A percentile compares a stretch with the other conserved stretches of the same genome.
phyloP scores from a whole-genome alignment of 2,888 invertebrate genomes.

The Melieria picta region DNA sequence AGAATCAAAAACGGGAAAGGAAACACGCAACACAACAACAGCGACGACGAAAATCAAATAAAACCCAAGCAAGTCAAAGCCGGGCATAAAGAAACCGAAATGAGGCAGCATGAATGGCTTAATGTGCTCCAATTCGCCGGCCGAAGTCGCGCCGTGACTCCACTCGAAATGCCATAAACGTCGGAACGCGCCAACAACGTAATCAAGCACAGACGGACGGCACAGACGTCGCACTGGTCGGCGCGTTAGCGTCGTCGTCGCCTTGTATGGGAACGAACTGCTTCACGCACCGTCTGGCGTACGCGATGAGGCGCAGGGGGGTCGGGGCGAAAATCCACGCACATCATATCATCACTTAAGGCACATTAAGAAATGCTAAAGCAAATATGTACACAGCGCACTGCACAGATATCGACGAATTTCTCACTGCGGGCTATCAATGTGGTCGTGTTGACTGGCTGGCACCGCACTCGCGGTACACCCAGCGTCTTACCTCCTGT shows the following conservation, averaged over 20 bases:
- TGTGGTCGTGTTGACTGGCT: not conserved
- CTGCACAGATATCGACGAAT: not conserved
- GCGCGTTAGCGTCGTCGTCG: not conserved
- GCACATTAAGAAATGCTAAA: conserved; percentile 11
- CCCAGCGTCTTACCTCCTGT: conserved; percentile 65
- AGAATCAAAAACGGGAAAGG: not conserved
- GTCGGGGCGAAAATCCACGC: not conserved
- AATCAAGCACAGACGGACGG: not conserved
- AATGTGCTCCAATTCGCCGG: not conserved
- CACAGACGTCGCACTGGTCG: not conserved
- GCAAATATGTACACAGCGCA: not conserved
- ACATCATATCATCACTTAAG: conserved; percentile 12
- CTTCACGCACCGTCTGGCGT: too few relatives aligned
- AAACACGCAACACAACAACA: not conserved
- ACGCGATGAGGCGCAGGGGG: not conserved
- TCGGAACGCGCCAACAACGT: not conserved
- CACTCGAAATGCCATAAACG: not conserved
- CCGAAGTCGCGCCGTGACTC: not conserved
- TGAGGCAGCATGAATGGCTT: conserved; percentile 38
- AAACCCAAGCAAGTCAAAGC: not conserved
- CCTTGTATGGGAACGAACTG: too few relatives aligned
- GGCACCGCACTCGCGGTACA: not conserved
- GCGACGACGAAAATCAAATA: not conserved
- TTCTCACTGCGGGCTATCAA: not conserved
- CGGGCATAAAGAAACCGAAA: conserved; percentile 29